Conservation (phyloP, 2,888 invertebrate genomes). For the Anthrax anthrax region DNA sequence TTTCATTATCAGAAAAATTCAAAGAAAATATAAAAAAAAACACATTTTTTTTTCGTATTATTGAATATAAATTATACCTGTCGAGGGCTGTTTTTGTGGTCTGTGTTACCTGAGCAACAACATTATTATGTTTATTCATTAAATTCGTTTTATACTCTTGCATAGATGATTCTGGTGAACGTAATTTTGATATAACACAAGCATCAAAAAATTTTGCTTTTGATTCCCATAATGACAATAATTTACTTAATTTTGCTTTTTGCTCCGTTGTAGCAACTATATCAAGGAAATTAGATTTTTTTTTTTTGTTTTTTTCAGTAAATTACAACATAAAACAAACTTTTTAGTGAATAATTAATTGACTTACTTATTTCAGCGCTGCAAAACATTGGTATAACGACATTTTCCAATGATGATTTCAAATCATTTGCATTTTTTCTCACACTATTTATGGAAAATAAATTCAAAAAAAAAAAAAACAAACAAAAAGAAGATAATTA, state of each 20-base stretch:
- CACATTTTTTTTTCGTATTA: background rate
- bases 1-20: background rate
- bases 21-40: background rate
- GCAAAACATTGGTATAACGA: conserved; percentile 97
- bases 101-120: conserved; percentile 60
- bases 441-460: conserved; percentile 50
- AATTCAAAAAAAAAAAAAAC: conserved; percentile 4
- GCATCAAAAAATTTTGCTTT: conserved; percentile 80
- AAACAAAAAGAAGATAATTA: background rate
- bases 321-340: background rate
- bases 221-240: conserved; percentile 91
- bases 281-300: no score
- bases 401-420: conserved; percentile 83
- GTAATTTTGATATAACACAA: conserved; percentile 70
- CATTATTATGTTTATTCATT: conserved; percentile 63
- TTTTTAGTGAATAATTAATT: background rate
- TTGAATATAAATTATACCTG: conserved; percentile 33
- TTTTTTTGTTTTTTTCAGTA: no score
- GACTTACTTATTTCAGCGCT: conserved; percentile 66
- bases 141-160: conserved; percentile 77
- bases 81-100: conserved; percentile 75
- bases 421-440: conserved; percentile 90
- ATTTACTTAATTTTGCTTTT: conserved; percentile 79
- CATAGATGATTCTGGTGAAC: conserved; percentile 76
- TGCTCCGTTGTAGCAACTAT: conserved; percentile 73